These are phyloP conservation scores for Gymnorhina tibicen DNA, from an alignment of 2,113 vertebrate species.

Conservation along the genomic window DNA sequence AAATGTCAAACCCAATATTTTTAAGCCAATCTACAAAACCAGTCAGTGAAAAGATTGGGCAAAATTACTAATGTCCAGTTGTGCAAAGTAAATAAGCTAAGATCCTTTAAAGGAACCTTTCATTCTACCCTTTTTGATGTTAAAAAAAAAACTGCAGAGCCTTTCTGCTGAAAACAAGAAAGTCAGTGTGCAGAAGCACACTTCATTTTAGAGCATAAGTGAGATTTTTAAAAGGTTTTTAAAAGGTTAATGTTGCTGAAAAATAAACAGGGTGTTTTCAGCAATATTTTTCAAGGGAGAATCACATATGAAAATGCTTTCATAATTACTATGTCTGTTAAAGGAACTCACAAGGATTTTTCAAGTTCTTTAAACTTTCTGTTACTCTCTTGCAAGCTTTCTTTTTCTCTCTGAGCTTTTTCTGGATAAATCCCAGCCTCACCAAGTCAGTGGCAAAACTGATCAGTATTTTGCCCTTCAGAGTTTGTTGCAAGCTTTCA, in stretches of 20 bases:
- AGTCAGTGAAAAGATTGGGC: not conserved
- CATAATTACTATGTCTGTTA: not conserved
- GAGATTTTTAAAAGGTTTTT: not conserved
- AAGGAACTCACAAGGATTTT: not conserved
- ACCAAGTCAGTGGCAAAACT: not conserved
- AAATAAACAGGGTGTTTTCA: not conserved
- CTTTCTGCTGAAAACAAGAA: not conserved
- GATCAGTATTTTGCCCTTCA: not conserved
- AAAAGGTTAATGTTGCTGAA: not conserved
- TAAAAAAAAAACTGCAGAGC: not conserved
- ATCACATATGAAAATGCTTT: not conserved
- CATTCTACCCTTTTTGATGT: not conserved
- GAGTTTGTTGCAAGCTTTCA: not conserved
- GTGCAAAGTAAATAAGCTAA: not conserved
- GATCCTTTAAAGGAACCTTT: slow-evolving; percentile 6
- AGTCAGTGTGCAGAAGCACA: not conserved
- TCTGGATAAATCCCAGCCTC: not conserved
- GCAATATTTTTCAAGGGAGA: not conserved
- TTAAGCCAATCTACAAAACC: slow-evolving; percentile 7
- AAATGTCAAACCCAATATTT: slow-evolving; percentile 42
- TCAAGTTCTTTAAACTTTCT: not conserved
- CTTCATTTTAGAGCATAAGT: not conserved
- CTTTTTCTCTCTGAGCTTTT: not conserved
- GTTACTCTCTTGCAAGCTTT: not conserved
- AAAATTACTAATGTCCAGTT: not conserved